phyloP scores from a whole-genome alignment of 2,888 invertebrate species.

The Eristalinus sepulchralis region DNA sequence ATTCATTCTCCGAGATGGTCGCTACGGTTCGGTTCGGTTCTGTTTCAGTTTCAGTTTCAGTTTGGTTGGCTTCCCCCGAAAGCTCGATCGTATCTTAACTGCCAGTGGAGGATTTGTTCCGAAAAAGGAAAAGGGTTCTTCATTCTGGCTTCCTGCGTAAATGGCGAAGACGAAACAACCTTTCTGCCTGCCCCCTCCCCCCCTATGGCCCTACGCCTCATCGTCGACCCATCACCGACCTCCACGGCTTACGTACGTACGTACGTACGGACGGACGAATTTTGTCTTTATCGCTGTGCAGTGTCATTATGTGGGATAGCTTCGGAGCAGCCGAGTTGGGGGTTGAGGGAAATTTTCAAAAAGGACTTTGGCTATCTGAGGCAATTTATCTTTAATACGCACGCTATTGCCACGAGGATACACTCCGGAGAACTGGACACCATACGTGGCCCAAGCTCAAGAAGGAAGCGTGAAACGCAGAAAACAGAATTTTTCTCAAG shows the following conservation, averaged over 20 bases:
- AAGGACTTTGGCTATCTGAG: constrained; percentile 52
- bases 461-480: constrained; percentile 51
- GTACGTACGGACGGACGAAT: constrained; percentile 5
- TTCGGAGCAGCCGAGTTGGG: not conserved
- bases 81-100: constrained; percentile 57
- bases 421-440: constrained; percentile 48
- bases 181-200: not conserved
- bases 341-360: constrained; percentile 30
- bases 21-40: constrained; percentile 3
- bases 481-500: constrained; percentile 60
- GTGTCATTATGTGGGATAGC: constrained; percentile 49
- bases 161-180: constrained; percentile 30
- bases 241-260: constrained; percentile 3
- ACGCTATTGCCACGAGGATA: constrained; percentile 68
- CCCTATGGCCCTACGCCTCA: too few species aligned
- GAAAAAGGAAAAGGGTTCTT: constrained; percentile 58
- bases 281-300: constrained; percentile 57
- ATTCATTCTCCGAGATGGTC: constrained; percentile 27
- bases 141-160: constrained; percentile 62
- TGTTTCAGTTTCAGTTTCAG: constrained; percentile 4
- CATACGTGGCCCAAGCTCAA: constrained; percentile 23
- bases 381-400: constrained; percentile 70
- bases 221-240: too few species aligned
- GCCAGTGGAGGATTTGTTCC: constrained; percentile 46
- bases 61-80: constrained; percentile 33